Percentiles rank a stretch among this genome's conserved stretches.
These are phyloP conservation scores for Diachrysia chrysitis DNA, from an alignment of 2,888 invertebrate species.

Conservation along the genomic window DNA sequence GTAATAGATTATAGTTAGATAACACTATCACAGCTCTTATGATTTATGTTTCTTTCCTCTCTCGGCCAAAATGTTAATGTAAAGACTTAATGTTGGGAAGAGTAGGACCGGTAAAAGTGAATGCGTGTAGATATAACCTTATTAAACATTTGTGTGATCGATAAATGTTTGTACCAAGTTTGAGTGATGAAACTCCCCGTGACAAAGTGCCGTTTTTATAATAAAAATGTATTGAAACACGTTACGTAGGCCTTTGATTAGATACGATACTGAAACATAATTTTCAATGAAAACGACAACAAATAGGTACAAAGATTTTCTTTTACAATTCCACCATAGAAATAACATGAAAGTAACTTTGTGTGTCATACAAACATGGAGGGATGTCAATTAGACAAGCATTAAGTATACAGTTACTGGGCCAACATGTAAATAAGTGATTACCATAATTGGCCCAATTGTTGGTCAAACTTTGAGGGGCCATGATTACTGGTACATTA, in stretches of 20 bases:
- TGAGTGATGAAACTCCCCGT: no score
- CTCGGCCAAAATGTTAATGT: constrained; percentile 44
- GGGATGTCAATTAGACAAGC: constrained; percentile 37
- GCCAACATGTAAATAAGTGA: constrained; percentile 28
- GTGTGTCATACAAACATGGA: constrained; percentile 16
- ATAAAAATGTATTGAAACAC: neutral
- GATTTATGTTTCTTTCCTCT: constrained; percentile 47
- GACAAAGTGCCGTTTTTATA: neutral
- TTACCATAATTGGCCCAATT: constrained; percentile 37
- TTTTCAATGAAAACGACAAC: constrained; percentile 7
- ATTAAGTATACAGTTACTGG: constrained; percentile 24
- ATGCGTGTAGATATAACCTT: neutral
- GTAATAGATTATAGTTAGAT: constrained; percentile 62
- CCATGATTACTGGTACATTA: neutral
- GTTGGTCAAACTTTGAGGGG: constrained; percentile 30
- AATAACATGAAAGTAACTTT: constrained; percentile 40
- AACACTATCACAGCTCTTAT: constrained; percentile 46
- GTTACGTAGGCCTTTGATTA: neutral
- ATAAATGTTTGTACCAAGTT: neutral
- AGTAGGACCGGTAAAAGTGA: neutral
- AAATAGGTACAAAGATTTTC: constrained; percentile 14
- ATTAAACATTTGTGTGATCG: neutral
- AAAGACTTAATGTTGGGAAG: constrained; percentile 27
- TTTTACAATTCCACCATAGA: constrained; percentile 20
- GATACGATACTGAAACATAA: neutral